Base-by-base conservation (phyloP, 2,797 vertebrate genomes). In the Urocyon cinereoargenteus region DNA sequence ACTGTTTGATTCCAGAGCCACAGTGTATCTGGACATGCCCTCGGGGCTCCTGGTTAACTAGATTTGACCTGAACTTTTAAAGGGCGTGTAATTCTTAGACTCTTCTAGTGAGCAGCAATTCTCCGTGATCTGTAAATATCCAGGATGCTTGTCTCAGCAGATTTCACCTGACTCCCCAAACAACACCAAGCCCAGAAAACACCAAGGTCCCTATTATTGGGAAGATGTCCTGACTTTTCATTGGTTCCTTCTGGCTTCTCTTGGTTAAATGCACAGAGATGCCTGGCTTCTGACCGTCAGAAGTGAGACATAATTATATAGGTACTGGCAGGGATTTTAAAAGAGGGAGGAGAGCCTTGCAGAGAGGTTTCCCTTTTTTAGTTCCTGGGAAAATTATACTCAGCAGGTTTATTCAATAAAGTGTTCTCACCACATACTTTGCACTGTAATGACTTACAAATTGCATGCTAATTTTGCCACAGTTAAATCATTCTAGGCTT, bases 381-480 rank as follows among this genome's bases (percentile, higher is more conserved):
- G 96, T 98, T 98, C 96, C 91, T 64, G 79, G 68, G 93, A 97
- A 98, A 98, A 98, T 98, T 98, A 97, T 98, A 97, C 98, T 98
- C 98, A 98, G 98, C 98, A 98, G 98, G 98, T 98, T 98, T 98
- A 97, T 98, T 98, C 68, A 96, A 90, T 98, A 96, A 98, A 98
- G 96, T 97, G 97, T 98, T 98, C 98, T 98, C 96, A 90, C 94
- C 94, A 98, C 98, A 98, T 98, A 98, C 97, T 98, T 98, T 97
- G 97, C 59, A 57, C 98, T 72, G 1, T 98, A 98, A 98, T 98
- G 98, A 98, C 98, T 98, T 98, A 98, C 98, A 99, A 98, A 99
- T 98, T 97, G 97, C 98, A 98, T 98, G 98, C 98, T 99, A 98
- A 99, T 99, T 98, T 98, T 98, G 97, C 96, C 97, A 97, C 96